Evolutionary conservation across 2,888 invertebrate genomes (phyloP).

Genomic region (Pteria penguin): DNA sequence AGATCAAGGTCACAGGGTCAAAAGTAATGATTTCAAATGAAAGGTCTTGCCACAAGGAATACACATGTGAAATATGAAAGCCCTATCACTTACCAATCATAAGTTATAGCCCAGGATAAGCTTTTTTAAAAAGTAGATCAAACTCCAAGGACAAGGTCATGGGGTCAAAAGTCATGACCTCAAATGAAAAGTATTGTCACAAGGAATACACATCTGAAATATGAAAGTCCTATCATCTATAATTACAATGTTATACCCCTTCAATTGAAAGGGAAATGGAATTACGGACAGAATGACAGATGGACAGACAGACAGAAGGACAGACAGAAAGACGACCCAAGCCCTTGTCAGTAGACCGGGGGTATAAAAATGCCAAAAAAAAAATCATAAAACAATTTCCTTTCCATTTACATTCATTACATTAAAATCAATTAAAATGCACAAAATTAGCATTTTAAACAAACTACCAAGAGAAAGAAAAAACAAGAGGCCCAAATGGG

Average conservation of each 20-base stretch:
- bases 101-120: neutral
- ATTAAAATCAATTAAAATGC: too few species aligned
- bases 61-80: neutral
- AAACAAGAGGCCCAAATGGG: too few species aligned
- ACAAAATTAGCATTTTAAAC: too few species aligned
- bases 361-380: too few species aligned
- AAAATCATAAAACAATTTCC: too few species aligned
- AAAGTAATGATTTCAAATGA: too few species aligned
- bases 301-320: neutral
- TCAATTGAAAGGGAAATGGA: too few species aligned
- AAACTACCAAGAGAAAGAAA: too few species aligned
- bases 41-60: neutral
- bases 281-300: neutral
- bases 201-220: neutral
- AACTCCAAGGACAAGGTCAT: neutral
- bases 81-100: neutral
- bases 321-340: neutral
- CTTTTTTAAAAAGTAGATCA: neutral
- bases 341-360: neutral
- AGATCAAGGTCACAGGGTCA: too few species aligned
- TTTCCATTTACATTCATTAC: too few species aligned
- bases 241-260: neutral
- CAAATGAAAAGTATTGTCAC: neutral
- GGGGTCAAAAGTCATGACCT: neutral
- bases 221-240: neutral